Evolutionary conservation across 2,888 invertebrate species (phyloP).

Genomic region (Thymelicus sylvestris): DNA sequence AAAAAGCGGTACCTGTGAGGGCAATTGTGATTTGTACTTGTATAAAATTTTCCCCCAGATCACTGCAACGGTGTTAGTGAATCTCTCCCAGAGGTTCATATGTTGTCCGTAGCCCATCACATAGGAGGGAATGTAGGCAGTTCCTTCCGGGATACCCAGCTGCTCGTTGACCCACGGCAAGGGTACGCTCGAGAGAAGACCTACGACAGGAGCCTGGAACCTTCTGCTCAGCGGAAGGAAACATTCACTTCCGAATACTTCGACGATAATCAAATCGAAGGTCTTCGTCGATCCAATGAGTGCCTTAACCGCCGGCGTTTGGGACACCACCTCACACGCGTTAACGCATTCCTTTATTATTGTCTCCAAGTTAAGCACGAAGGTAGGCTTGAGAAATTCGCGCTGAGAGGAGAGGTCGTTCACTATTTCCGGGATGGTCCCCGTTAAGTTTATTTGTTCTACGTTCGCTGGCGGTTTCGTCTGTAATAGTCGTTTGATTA

Average conservation of each 20-base stretch:
- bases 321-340: constrained; percentile 73
- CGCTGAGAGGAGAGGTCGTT: constrained; percentile 70
- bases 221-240: constrained; percentile 82
- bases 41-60: constrained; percentile 70
- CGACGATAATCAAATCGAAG: constrained; percentile 75
- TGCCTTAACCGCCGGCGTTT: constrained; percentile 65
- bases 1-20: constrained; percentile 65
- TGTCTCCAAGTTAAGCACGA: constrained; percentile 71
- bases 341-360: constrained; percentile 77
- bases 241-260: constrained; percentile 85
- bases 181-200: constrained; percentile 79
- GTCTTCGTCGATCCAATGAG: constrained; percentile 66
- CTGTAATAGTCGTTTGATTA: constrained; percentile 56
- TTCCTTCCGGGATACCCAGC: constrained; percentile 83
- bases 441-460: constrained; percentile 76
- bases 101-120: constrained; percentile 78
- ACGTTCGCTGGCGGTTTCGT: constrained; percentile 72
- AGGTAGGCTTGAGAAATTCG: constrained; percentile 68
- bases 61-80: constrained; percentile 73
- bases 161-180: constrained; percentile 84
- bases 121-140: constrained; percentile 83
- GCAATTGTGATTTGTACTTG: constrained; percentile 69
- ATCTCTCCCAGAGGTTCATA: constrained; percentile 79
- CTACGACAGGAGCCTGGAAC: constrained; percentile 82
- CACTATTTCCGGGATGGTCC: constrained; percentile 75